Evolutionary conservation across 2,113 vertebrate species (phyloP).

Genomic region (Tympanuchus pallidicinctus): DNA sequence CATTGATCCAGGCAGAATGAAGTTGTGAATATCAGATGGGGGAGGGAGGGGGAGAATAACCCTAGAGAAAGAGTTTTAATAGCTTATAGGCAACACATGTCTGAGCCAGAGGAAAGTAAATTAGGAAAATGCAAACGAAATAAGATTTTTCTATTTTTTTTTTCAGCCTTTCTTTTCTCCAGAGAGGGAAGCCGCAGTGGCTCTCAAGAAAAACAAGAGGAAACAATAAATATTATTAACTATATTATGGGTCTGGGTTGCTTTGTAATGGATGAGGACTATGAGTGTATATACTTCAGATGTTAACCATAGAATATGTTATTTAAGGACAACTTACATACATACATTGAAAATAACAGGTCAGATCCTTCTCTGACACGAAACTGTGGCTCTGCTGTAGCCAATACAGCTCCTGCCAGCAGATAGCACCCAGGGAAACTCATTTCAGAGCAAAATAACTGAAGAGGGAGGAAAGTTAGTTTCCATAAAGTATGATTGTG

Average conservation of each 20-base stretch:
- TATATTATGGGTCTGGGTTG: neutral
- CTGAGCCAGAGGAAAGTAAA: slow-evolving; percentile 59
- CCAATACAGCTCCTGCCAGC: neutral
- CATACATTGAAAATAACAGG: neutral
- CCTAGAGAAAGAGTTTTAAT: slow-evolving; percentile 71
- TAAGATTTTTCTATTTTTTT: neutral
- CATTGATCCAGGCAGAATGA: slow-evolving; percentile 84
- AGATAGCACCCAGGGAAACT: slow-evolving; percentile 46
- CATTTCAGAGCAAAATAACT: slow-evolving; percentile 67
- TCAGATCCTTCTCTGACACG: neutral
- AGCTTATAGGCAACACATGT: slow-evolving; percentile 73
- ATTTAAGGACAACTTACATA: neutral
- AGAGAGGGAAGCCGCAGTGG: slow-evolving; percentile 26
- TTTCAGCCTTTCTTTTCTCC: slow-evolving; percentile 29
- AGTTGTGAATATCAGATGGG: slow-evolving; percentile 68
- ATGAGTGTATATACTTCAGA: neutral
- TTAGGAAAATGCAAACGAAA: slow-evolving; percentile 65
- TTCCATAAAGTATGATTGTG: slow-evolving; percentile 44
- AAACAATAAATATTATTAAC: neutral
- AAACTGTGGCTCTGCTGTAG: slow-evolving; percentile 3
- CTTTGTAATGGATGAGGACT: neutral
- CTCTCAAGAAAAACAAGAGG: slow-evolving; percentile 16
- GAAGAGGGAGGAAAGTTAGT: slow-evolving; percentile 47
- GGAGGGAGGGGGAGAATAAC: slow-evolving; percentile 39
- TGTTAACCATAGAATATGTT: neutral